Evolutionary conservation across 2,113 vertebrate species (phyloP).

Genomic region (Labeo catla): DNA sequence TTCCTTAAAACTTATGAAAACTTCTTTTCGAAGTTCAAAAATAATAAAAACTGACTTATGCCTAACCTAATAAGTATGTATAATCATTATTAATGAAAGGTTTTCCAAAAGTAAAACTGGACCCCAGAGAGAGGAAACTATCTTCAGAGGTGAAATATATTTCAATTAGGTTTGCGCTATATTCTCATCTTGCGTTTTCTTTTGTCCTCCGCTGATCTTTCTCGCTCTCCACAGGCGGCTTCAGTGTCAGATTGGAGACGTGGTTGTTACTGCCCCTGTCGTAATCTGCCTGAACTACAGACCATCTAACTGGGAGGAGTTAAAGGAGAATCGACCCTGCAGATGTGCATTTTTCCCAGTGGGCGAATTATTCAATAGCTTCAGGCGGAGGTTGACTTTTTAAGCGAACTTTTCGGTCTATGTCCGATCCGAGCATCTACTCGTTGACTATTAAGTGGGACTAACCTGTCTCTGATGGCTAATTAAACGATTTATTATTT

Average conservation of each 20-base stretch:
- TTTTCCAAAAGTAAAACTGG: slow-evolving; percentile 7
- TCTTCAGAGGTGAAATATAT: background rate
- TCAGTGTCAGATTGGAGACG: slow-evolving; percentile 49
- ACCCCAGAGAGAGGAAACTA: background rate
- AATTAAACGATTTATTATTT: background rate
- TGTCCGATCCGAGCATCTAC: background rate
- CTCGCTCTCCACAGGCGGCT: slow-evolving; percentile 5
- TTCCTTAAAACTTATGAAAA: background rate
- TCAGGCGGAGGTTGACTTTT: background rate
- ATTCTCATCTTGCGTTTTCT: slow-evolving; percentile 40
- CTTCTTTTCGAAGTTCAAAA: slow-evolving; percentile 1
- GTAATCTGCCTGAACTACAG: background rate
- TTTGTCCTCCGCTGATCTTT: slow-evolving; percentile 36
- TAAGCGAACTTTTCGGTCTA: background rate
- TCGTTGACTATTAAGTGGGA: no score
- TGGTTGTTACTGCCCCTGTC: slow-evolving; percentile 38
- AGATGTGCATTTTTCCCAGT: slow-evolving; percentile 23
- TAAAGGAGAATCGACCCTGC: slow-evolving; percentile 22
- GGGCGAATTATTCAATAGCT: slow-evolving; percentile 10
- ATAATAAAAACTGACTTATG: background rate
- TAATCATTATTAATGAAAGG: background rate
- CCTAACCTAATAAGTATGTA: background rate
- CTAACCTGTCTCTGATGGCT: background rate
- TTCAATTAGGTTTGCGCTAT: background rate
- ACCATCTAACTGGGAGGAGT: slow-evolving; percentile 16